These are phyloP conservation scores for Bucco capensis DNA, from an alignment of 2,113 vertebrate genomes.

Conservation along the genomic window DNA sequence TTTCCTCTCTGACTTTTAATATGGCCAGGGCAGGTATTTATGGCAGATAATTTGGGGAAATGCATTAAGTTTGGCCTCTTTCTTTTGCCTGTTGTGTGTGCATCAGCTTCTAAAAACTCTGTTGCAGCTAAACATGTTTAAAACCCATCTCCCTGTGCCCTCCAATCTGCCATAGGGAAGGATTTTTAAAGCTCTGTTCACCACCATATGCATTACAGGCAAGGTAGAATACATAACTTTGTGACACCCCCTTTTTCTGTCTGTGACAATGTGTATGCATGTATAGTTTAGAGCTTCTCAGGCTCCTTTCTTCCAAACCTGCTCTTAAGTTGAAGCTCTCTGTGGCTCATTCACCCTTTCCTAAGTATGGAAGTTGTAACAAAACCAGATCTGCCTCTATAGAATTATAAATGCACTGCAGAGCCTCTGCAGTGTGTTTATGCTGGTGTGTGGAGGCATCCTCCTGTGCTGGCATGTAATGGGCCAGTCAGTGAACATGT, in stretches of 20 bases:
- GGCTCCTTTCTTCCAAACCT: background rate
- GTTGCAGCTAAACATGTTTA: background rate
- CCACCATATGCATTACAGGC: accelerated
- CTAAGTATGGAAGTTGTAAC: background rate
- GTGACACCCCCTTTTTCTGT: background rate
- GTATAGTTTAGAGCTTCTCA: background rate
- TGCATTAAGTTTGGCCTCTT: background rate
- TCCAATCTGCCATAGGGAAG: background rate
- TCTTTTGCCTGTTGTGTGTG: background rate
- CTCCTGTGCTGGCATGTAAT: background rate
- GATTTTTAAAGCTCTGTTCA: background rate
- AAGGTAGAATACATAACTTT: background rate
- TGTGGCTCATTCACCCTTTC: background rate
- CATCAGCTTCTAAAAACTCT: background rate
- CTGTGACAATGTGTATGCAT: background rate
- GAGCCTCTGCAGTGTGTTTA: background rate
- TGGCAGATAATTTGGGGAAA: background rate
- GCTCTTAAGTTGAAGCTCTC: background rate
- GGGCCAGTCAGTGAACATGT: background rate
- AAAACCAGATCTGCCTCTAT: background rate
- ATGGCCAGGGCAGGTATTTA: background rate
- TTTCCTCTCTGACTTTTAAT: background rate
- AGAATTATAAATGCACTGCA: background rate
- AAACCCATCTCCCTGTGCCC: background rate
- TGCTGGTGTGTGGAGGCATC: background rate